These are phyloP conservation scores for Salvelinus namaycush DNA, from an alignment of 2,113 vertebrate species.

Conservation along the genomic window DNA sequence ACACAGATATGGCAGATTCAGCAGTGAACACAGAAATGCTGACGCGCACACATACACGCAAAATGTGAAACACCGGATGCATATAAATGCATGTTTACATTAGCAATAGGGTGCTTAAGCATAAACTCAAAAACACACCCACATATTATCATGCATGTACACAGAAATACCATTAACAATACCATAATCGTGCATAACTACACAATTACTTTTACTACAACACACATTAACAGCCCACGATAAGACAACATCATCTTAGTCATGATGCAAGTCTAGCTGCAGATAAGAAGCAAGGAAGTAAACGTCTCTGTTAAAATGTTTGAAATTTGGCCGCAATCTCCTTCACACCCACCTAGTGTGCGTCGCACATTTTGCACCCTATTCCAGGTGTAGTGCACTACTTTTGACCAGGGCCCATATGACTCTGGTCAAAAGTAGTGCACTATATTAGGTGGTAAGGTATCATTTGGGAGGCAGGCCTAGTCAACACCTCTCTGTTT, in stretches of 20 bases:
- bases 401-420: too few relatives aligned
- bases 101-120: too few relatives aligned
- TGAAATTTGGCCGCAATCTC: too few relatives aligned
- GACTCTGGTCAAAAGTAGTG: too few relatives aligned
- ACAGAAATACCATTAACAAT: neutral
- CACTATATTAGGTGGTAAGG: too few relatives aligned
- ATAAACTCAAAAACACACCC: neutral
- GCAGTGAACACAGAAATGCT: neutral
- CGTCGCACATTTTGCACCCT: too few relatives aligned
- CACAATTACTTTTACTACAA: neutral
- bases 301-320: too few relatives aligned
- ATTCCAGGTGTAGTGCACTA: too few relatives aligned
- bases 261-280: neutral
- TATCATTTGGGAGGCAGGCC: too few relatives aligned
- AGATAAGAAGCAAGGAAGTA: too few relatives aligned
- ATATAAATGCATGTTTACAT: neutral
- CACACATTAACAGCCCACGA: neutral
- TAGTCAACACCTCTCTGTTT: neutral
- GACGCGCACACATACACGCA: neutral
- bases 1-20: constrained; percentile 52
- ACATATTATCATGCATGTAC: neutral
- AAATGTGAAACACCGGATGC: neutral
- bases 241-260: neutral
- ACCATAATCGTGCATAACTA: neutral
- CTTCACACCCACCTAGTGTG: neutral